Conservation (phyloP, 2,113 vertebrate genomes). For the Siphamia tubifer region DNA sequence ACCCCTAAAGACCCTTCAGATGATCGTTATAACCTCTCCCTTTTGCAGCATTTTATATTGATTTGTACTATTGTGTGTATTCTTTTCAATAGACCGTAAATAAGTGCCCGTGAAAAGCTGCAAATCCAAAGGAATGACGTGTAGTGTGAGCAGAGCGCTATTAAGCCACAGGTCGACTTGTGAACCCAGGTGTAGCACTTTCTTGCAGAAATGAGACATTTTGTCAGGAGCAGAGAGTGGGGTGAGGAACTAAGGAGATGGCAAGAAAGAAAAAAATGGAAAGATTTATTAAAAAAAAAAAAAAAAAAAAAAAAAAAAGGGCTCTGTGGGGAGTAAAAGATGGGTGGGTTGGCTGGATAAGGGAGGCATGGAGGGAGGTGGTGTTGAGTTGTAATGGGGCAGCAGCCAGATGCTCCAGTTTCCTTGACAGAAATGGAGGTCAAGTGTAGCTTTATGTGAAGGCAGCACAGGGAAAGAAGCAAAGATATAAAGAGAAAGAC, state of each 20-base stretch:
- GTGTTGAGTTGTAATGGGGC: slow-evolving; percentile 63
- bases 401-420: slow-evolving; percentile 78
- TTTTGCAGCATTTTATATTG: not conserved
- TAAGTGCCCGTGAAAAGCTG: not conserved
- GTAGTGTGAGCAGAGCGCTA: not conserved
- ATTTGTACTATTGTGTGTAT: not conserved
- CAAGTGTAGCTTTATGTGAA: slow-evolving; percentile 77
- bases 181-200: slow-evolving; percentile 29
- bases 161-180: slow-evolving; percentile 52
- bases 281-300: slow-evolving; percentile 11
- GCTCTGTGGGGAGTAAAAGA: slow-evolving; percentile 49
- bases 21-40: not conserved
- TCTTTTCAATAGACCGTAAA: slow-evolving; percentile 17
- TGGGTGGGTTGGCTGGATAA: slow-evolving; percentile 36
- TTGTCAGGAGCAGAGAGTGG: slow-evolving; percentile 27
- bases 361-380: slow-evolving; percentile 21
- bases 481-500: slow-evolving; percentile 50
- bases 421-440: slow-evolving; percentile 82
- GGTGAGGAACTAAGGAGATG: slow-evolving; percentile 2
- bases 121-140: slow-evolving; percentile 7
- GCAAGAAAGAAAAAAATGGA: not conserved
- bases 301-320: slow-evolving; percentile 37
- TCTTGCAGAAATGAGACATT: slow-evolving; percentile 31
- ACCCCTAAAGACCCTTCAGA: slow-evolving; percentile 1
- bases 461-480: slow-evolving; percentile 53